Percentiles rank a stretch among this genome's conserved stretches.
Conservation (phyloP, 30 jellyfish, hydroid and myxozoan species). For the Aurelia aurita region DNA sequence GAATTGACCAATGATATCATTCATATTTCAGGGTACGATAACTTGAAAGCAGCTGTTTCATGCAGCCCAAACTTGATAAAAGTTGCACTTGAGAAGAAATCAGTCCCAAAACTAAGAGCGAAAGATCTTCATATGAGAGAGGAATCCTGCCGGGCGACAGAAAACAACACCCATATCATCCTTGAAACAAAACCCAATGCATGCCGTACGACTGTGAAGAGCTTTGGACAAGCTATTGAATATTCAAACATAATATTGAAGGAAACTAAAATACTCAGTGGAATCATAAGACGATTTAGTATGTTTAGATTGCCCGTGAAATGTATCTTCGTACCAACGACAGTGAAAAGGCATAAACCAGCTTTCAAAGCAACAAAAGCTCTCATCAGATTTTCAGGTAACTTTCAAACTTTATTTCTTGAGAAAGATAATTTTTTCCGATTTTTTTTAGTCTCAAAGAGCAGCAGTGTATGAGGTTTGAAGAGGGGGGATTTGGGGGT, state of each 20-base stretch:
- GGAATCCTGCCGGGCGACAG: constrained; percentile 54
- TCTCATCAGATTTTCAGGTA: constrained; percentile 44
- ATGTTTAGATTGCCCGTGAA: constrained; percentile 57
- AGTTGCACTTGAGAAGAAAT: constrained; percentile 37
- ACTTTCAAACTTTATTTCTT: too few relatives aligned
- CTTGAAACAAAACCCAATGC: constrained; percentile 37
- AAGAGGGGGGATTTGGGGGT: too few relatives aligned
- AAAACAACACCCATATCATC: constrained; percentile 71
- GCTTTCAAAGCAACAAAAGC: constrained; percentile 38
- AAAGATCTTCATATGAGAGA: constrained; percentile 56
- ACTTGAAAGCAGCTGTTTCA: constrained; percentile 22
- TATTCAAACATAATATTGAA: constrained; percentile 38
- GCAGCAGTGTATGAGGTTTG: neutral
- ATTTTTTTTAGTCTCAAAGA: neutral
- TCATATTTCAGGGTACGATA: too few relatives aligned
- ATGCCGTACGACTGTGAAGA: constrained; percentile 60
- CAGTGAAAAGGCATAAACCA: neutral
- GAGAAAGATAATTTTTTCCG: neutral
- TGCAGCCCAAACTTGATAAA: constrained; percentile 50
- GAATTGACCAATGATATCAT: too few relatives aligned
- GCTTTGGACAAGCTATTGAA: constrained; percentile 22
- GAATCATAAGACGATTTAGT: constrained; percentile 37
- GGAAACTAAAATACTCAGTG: constrained; percentile 1
- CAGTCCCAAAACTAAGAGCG: constrained; percentile 24
- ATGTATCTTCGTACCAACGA: constrained; percentile 47